Base-by-base conservation (phyloP, 2,888 invertebrate species). In the Saturnia japonica region DNA sequence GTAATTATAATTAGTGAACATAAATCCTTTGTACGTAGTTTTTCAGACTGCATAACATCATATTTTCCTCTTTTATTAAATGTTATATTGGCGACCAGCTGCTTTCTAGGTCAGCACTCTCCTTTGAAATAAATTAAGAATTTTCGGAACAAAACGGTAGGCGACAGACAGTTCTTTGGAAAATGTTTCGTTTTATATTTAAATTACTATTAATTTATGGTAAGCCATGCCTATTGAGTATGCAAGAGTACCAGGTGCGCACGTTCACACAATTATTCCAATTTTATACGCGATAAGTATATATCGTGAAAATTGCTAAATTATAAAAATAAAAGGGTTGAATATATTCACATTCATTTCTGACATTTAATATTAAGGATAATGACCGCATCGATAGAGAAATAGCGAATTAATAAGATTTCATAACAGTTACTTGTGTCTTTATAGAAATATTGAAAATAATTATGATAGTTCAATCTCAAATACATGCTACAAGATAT, bases 231-330 rank as follows among this genome's bases (percentile, higher is more conserved):
- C 42, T 64, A 68, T 71, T 64, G 68, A 68, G 51, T 68, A 71
- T 71, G 71, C 68, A 68, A 62, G 67, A 19, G 47, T 28, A n/a
- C n/a, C 79, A 77, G 70, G 68, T 80, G 79, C 42, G 11, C 16
- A 0, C 22, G 43, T 76, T 80, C 78, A 54, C 79, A 78, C 71
- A 73, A 74, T 77, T 73, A 76, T 69, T 25, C 25, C 64, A 62
- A 51, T 54, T 70, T 25, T 42, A 70, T 66, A 28, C 54, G 28
- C 54, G 42, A 3, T 70, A 47, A 28, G 8, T 51, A 66, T 51
- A 67, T 25, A 67, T 19, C 12, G 9, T 19, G 40, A 67, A 54
- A 66, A 67, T 40, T 70, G 51, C 40, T 54, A 54, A 66, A 54
- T 57, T 67, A 54, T 51, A 54, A 45, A 69, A 69, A 69, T 69